phyloP scores from a whole-genome alignment of 2,113 vertebrate genomes.

The Aphyosemion australe region DNA sequence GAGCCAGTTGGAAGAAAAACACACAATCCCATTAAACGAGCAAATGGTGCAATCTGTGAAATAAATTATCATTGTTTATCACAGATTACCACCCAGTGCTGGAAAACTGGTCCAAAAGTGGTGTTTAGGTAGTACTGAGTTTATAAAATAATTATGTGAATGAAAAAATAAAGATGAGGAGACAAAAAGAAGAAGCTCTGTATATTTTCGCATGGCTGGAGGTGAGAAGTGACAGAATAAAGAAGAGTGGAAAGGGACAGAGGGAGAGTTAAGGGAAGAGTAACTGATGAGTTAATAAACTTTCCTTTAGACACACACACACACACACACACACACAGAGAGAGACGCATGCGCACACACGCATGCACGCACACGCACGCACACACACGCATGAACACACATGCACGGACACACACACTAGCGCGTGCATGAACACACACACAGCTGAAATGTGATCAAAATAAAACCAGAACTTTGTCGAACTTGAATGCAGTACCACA shows the following conservation, averaged over 20 bases:
- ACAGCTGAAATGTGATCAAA: slow-evolving; percentile 6
- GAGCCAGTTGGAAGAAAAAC: too few species aligned
- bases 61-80: neutral
- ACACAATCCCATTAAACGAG: neutral
- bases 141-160: slow-evolving; percentile 49
- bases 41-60: neutral
- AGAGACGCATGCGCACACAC: too few species aligned
- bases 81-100: slow-evolving; percentile 32
- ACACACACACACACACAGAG: neutral
- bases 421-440: neutral
- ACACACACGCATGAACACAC: too few species aligned
- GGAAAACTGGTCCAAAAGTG: neutral
- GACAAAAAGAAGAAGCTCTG: slow-evolving; percentile 45
- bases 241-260: too few species aligned
- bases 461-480: neutral
- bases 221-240: neutral
- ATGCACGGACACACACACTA: too few species aligned
- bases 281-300: neutral
- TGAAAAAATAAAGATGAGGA: slow-evolving; percentile 49
- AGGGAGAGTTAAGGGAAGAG: neutral
- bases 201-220: slow-evolving; percentile 39
- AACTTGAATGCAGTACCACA: neutral
- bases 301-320: neutral
- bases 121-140: slow-evolving; percentile 16
- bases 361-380: too few species aligned